phyloP scores from a whole-genome alignment of 2,888 invertebrate genomes.

The Stenodema calcarata region DNA sequence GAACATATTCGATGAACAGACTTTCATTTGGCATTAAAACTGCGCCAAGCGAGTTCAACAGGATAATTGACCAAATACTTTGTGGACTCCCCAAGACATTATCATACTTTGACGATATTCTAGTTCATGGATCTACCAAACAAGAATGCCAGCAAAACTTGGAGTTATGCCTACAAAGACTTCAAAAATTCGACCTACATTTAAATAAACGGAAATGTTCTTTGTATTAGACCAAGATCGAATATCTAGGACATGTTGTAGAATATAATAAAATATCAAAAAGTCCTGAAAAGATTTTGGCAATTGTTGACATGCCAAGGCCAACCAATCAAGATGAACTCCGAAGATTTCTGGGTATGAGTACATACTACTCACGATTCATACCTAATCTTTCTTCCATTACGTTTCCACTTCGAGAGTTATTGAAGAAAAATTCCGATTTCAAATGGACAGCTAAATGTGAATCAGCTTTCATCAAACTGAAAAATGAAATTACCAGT shows the following conservation, averaged over 20 bases:
- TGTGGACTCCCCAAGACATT: conserved; percentile 35
- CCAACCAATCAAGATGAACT: conserved; percentile 50
- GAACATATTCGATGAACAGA: no score
- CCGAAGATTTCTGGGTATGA: conserved; percentile 51
- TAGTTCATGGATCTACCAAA: conserved; percentile 52
- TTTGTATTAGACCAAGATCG: conserved; percentile 26
- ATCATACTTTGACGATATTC: conserved; percentile 56
- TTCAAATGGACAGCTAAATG: neutral
- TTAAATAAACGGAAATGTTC: no score
- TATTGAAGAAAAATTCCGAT: no score
- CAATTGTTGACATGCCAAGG: conserved; percentile 21
- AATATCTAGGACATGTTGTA: conserved; percentile 51
- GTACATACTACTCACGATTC: no score
- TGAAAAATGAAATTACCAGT: neutral
- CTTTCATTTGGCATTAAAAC: no score
- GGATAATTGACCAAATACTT: no score
- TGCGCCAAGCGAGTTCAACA: no score
- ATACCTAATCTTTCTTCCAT: conserved; percentile 16
- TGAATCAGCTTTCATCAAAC: neutral
- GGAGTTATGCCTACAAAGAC: no score
- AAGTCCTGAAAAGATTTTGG: neutral
- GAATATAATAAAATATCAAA: neutral
- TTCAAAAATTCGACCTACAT: neutral
- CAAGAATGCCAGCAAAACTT: neutral
- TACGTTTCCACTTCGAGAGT: neutral